Base-by-base conservation (phyloP, 2,797 vertebrate species). In the Danionella dracula region DNA sequence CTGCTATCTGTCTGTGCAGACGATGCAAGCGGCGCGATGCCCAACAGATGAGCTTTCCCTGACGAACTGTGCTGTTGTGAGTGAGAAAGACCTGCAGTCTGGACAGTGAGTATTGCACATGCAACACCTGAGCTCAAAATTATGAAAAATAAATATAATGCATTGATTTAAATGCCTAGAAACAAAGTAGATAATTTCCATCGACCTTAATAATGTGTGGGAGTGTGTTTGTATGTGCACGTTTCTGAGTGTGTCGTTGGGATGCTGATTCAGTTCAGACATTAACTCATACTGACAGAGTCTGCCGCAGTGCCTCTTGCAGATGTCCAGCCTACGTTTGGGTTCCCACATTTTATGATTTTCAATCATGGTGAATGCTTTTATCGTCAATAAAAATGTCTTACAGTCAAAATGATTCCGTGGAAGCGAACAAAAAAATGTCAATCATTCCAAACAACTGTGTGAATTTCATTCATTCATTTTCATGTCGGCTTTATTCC, bases 61-160 rank as follows among this genome's bases (percentile, higher is more conserved):
- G 74, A 95, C 90, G 60, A 99, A 98, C 77, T 98, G 96, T 41
- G 95, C 93, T 1, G 95, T 99, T 80, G 92, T 97, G 75, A 96
- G 84, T 7, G 96, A 98, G 83, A 97, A 95, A 81, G 96, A 98
- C 72, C 93, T 96, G 82, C 94, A 92, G 64, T 90, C 93, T 61
- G 94, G 93, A 82, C 92, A 92, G 96, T 99, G 86, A 96, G 96
- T 97, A 64, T 6, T 48, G 23, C 23, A 3, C 3, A 27, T 27
- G 3, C 3, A 27, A 27, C 6, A 3, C 23, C 3, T 27, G 23
- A 13, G 13, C 35, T 31, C 8, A 35, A 16, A 35, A 6, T 35
- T 35, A 2, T 10, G 10, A 31, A 31, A 31, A 31, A 1, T 31
- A 31, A 31, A n/a, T n/a, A n/a, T n/a, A n/a, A n/a, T n/a, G n/a